Conservation (phyloP, 1,140 invertebrate species). For the Caenorhabditis brenneri region DNA sequence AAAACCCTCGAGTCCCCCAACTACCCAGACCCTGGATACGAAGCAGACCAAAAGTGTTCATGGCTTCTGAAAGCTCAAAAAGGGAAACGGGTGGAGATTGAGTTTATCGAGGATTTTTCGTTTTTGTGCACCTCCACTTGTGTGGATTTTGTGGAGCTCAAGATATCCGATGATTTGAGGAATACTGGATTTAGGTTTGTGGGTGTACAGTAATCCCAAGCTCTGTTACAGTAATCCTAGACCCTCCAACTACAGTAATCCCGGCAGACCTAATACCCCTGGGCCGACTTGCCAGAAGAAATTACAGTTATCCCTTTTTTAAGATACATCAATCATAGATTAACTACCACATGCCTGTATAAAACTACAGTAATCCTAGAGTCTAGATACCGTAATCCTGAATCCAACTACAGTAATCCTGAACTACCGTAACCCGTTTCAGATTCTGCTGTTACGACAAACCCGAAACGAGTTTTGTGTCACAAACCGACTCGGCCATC, state of each 20-base stretch:
- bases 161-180: conserved; percentile 62
- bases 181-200: conserved; percentile 63
- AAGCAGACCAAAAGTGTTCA: conserved; percentile 62
- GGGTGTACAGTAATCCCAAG: too few species aligned
- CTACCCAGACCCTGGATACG: conserved; percentile 63
- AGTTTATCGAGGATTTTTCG: conserved; percentile 67
- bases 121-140: conserved; percentile 67
- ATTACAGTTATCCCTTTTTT: too few species aligned
- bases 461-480: conserved; percentile 61
- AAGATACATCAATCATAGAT: too few species aligned
- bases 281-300: too few species aligned
- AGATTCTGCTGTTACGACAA: conserved; percentile 61
- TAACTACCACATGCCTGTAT: too few species aligned
- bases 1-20: conserved; percentile 59
- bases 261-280: too few species aligned
- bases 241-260: too few species aligned
- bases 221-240: too few species aligned
- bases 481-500: conserved; percentile 58
- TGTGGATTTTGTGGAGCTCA: conserved; percentile 67
- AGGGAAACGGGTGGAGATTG: conserved; percentile 58
- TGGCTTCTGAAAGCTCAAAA: conserved; percentile 61
- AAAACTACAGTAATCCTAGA: too few species aligned
- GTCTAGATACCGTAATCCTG: too few species aligned
- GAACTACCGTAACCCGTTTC: too few species aligned
- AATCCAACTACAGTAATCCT: too few species aligned